These are phyloP conservation scores for Cantharis rustica DNA, from an alignment of 2,888 invertebrate species.

Conservation along the genomic window DNA sequence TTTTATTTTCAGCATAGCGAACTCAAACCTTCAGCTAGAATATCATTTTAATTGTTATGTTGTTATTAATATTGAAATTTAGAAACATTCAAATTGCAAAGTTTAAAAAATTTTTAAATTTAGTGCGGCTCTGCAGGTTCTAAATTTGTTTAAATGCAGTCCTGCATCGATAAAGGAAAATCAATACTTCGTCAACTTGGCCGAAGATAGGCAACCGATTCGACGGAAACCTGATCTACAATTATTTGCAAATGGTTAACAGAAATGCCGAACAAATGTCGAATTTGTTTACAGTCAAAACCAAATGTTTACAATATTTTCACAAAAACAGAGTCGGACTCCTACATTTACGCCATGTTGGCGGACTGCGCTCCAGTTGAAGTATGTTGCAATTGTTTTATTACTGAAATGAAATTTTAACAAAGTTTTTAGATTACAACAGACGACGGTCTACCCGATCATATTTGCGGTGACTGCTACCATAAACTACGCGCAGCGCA, in stretches of 20 bases:
- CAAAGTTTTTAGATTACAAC: slow-evolving; percentile 5
- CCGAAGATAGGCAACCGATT: background rate
- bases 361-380: background rate
- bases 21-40: too few species aligned
- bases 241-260: background rate
- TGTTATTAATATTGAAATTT: too few species aligned
- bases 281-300: background rate
- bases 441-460: slow-evolving; percentile 10
- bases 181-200: background rate
- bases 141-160: background rate
- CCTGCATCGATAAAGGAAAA: background rate
- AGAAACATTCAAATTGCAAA: too few species aligned
- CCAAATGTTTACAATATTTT: background rate
- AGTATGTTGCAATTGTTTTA: background rate
- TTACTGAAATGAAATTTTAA: background rate
- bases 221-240: background rate
- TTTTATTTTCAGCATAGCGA: too few species aligned
- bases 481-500: slow-evolving; percentile 5
- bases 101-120: too few species aligned
- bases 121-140: too few species aligned
- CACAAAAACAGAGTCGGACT: background rate
- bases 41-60: too few species aligned
- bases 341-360: background rate
- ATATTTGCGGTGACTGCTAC: slow-evolving; percentile 14
- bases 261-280: background rate